These are phyloP conservation scores for Typhlomys cinereus DNA, from an alignment of 2,113 vertebrate species.

Conservation along the genomic window DNA sequence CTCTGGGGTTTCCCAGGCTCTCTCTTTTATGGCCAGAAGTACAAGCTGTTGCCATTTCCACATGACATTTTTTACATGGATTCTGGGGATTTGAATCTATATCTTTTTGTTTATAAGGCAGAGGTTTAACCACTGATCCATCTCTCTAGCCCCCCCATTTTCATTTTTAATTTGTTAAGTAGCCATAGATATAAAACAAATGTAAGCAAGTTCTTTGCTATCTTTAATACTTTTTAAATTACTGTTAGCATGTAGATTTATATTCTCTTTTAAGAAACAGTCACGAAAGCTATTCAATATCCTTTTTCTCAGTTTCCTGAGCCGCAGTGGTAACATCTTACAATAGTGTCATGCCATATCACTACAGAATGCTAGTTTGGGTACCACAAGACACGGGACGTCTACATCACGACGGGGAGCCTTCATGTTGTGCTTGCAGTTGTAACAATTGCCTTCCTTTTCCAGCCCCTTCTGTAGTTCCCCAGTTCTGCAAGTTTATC, in stretches of 20 bases:
- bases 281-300: background rate
- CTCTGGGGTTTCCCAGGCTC: no score
- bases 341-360: background rate
- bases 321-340: no score
- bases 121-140: no score
- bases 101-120: no score
- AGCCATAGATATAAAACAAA: background rate
- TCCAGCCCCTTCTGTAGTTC: background rate
- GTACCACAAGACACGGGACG: background rate
- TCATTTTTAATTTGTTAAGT: background rate
- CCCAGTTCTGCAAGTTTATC: background rate
- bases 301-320: background rate
- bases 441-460: background rate
- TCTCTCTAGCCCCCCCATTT: no score
- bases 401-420: background rate
- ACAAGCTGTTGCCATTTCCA: no score
- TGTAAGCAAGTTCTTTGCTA: background rate
- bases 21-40: no score
- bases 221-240: background rate
- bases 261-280: background rate
- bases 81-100: no score
- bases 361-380: background rate
- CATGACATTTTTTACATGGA: no score
- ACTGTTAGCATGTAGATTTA: background rate
- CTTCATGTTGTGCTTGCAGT: background rate